Percentiles rank a stretch among this genome's conserved stretches.
These are phyloP conservation scores for Stictocephala bisonia DNA, from an alignment of 2,888 invertebrate genomes.

Conservation along the genomic window DNA sequence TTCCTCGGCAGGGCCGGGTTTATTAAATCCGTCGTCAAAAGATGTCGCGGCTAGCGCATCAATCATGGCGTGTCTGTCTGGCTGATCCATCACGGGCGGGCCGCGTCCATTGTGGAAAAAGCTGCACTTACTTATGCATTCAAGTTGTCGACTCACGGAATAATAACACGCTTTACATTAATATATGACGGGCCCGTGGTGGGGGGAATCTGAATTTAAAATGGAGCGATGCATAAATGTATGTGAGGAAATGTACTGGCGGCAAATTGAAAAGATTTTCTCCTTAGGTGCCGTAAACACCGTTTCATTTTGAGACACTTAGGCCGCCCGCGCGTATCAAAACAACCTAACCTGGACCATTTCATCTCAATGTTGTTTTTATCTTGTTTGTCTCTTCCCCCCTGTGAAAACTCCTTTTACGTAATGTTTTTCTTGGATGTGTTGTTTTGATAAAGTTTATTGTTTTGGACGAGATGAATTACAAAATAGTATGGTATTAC, in stretches of 20 bases:
- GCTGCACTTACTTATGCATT: conserved; percentile 59
- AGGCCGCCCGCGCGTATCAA: conserved; percentile 11
- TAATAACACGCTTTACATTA: conserved; percentile 72
- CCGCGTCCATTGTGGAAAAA: conserved; percentile 49
- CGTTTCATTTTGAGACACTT: conserved; percentile 10
- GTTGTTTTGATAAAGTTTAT: neutral
- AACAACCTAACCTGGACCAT: conserved; percentile 33
- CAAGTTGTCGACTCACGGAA: conserved; percentile 56
- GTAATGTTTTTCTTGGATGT: conserved; percentile 33
- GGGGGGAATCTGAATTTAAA: conserved; percentile 66
- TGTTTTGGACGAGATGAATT: no score
- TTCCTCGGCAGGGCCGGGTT: conserved; percentile 49
- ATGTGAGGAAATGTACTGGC: conserved; percentile 65
- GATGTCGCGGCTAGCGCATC: conserved; percentile 52
- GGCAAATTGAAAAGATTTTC: conserved; percentile 54
- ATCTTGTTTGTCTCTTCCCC: conserved; percentile 37
- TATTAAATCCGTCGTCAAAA: conserved; percentile 56
- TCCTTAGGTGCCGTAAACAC: conserved; percentile 42
- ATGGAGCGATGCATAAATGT: conserved; percentile 66
- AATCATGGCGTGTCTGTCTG: conserved; percentile 53
- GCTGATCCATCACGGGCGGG: conserved; percentile 56
- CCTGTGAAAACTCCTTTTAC: neutral
- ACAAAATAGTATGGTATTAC: no score
- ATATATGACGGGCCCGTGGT: conserved; percentile 59
- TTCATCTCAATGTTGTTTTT: conserved; percentile 25